Conservation (phyloP, 2,797 vertebrate genomes). For the Gambusia yucatana region DNA sequence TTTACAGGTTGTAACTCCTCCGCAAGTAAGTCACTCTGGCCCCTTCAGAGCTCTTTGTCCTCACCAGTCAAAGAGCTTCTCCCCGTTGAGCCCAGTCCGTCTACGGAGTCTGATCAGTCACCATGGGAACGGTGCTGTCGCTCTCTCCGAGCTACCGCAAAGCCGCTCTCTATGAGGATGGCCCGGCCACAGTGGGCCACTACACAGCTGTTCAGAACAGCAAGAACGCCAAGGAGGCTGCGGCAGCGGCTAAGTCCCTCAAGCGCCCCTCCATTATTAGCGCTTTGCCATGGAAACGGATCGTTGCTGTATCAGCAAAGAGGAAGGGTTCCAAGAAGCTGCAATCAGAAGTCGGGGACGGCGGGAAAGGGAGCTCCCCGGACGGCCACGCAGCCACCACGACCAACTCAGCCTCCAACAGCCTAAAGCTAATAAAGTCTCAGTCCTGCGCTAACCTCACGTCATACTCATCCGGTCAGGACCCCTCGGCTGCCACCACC, state of each 20-base stretch:
- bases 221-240: constrained; percentile 89
- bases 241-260: constrained; percentile 78
- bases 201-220: constrained; percentile 94
- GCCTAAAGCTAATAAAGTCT: constrained; percentile 93
- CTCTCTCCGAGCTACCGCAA: constrained; percentile 94
- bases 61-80: constrained; percentile 28
- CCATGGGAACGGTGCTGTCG: constrained; percentile 92
- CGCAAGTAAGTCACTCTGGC: constrained; percentile 30
- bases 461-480: constrained; percentile 82
- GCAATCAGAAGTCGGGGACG: constrained; percentile 82
- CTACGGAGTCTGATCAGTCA: constrained; percentile 37
- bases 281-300: constrained; percentile 91
- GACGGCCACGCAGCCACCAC: constrained; percentile 49
- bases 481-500: constrained; percentile 70
- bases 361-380: constrained; percentile 83
- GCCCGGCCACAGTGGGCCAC: constrained; percentile 87
- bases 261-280: constrained; percentile 91
- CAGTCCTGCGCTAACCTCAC: constrained; percentile 94
- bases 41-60: constrained; percentile 29
- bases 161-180: constrained; percentile 90
- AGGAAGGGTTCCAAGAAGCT: constrained; percentile 93
- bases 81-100: not conserved
- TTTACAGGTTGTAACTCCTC: constrained; percentile 50
- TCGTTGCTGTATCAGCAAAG: constrained; percentile 91
- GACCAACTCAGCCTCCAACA: constrained; percentile 78